Percentiles rank a stretch among this genome's conserved stretches.
These are phyloP conservation scores for Halocynthia aurantium DNA, from an alignment of 23 tunicate genomes.

Conservation along the genomic window DNA sequence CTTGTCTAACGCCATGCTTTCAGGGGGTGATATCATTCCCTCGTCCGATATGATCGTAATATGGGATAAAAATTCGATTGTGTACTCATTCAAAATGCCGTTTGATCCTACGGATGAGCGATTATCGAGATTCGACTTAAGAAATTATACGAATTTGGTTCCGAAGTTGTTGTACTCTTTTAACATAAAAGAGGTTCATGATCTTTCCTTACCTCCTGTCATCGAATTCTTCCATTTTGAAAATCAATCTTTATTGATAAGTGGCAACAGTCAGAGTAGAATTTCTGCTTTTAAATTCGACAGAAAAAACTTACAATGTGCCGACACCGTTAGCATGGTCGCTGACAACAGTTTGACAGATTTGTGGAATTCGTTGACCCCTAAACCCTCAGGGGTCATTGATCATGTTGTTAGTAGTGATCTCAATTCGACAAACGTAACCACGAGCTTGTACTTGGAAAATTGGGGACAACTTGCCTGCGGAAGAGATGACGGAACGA, in stretches of 20 bases:
- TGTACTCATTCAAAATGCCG: constrained; percentile 37
- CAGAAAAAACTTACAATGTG: neutral
- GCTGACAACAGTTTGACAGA: constrained; percentile 18
- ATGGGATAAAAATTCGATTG: constrained; percentile 42
- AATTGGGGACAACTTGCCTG: constrained; percentile 62
- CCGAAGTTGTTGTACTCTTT: constrained; percentile 7
- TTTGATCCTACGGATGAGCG: constrained; percentile 40
- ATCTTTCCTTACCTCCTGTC: constrained; percentile 48
- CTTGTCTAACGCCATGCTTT: constrained; percentile 18
- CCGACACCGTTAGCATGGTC: neutral
- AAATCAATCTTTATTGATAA: constrained; percentile 9
- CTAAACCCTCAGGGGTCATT: constrained; percentile 62
- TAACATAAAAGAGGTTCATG: constrained; percentile 2
- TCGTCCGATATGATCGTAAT: constrained; percentile 16
- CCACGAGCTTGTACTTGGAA: constrained; percentile 52
- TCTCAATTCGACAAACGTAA: constrained; percentile 24
- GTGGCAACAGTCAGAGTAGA: constrained; percentile 43
- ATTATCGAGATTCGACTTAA: constrained; percentile 25
- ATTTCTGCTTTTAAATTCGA: constrained; percentile 16
- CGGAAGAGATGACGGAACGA: constrained; percentile 88
- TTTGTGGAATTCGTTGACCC: constrained; percentile 50
- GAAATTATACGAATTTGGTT: neutral
- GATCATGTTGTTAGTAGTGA: constrained; percentile 38
- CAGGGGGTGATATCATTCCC: constrained; percentile 56
- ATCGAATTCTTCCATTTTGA: constrained; percentile 2